A percentile compares a stretch with the other conserved stretches of the same genome.
phyloP scores from a whole-genome alignment of 1,140 invertebrate species.

The Stegodyphus dumicola region DNA sequence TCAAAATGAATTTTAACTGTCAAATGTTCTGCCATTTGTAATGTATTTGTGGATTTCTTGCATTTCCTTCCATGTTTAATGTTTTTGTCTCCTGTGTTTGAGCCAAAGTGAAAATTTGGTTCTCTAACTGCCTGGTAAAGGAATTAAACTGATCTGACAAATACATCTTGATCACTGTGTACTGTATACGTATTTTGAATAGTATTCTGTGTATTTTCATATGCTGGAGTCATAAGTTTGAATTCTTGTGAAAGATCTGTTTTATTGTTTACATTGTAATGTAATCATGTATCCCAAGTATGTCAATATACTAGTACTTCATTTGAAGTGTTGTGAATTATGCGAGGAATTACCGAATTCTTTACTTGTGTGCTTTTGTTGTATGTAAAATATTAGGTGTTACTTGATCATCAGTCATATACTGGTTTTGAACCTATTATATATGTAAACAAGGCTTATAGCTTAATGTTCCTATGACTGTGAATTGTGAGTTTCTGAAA shows the following conservation, averaged over 20 bases:
- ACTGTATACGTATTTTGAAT: conserved; percentile 57
- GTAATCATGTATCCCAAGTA: too few relatives aligned
- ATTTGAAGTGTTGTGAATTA: neutral
- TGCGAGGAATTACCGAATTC: conserved; percentile 46
- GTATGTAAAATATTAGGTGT: conserved; percentile 30
- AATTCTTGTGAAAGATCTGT: too few relatives aligned
- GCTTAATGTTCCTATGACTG: conserved; percentile 58
- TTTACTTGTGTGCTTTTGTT: conserved; percentile 30
- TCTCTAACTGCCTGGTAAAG: conserved; percentile 55
- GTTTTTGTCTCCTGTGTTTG: conserved; percentile 53
- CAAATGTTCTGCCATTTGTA: conserved; percentile 44
- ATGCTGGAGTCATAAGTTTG: neutral
- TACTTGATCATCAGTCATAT: conserved; percentile 14
- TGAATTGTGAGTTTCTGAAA: conserved; percentile 22
- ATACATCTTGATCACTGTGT: conserved; percentile 15
- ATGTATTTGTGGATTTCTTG: conserved; percentile 19
- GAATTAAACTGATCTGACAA: conserved; percentile 2
- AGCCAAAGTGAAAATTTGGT: conserved; percentile 55
- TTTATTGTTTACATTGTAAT: too few relatives aligned
- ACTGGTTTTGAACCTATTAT: conserved; percentile 59
- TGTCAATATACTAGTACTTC: too few relatives aligned
- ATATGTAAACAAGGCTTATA: conserved; percentile 28
- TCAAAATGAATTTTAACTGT: conserved; percentile 53
- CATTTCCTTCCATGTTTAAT: conserved; percentile 48
- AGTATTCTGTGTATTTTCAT: conserved; percentile 5